Conservation (phyloP, 2,888 invertebrate genomes). For the Euphydryas editha region DNA sequence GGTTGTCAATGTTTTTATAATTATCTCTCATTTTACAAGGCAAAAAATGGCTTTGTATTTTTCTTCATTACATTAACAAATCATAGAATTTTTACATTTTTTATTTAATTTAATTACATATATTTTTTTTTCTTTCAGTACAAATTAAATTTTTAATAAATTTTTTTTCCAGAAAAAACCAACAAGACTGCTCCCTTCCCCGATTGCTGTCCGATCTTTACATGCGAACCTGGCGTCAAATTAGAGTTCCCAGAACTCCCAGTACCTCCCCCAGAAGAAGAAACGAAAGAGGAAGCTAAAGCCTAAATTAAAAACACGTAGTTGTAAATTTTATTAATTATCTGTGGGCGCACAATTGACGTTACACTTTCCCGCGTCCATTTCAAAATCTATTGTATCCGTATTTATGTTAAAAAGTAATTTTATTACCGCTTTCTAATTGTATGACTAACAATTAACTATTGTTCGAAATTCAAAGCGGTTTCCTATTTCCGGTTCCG, state of each 20-base stretch:
- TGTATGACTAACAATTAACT: constrained; percentile 44
- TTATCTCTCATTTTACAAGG: neutral
- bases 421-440: constrained; percentile 45
- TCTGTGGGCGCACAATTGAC: constrained; percentile 21
- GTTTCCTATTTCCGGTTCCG: constrained; percentile 67
- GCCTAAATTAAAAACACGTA: constrained; percentile 58
- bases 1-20: neutral
- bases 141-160: neutral
- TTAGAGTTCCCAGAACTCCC: constrained; percentile 93
- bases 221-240: constrained; percentile 92
- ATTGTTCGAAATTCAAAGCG: constrained; percentile 51
- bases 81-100: too few relatives aligned
- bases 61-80: too few relatives aligned
- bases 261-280: constrained; percentile 70
- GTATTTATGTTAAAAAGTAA: constrained; percentile 4
- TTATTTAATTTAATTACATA: too few relatives aligned
- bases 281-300: constrained; percentile 68
- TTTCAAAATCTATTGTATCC: constrained; percentile 10
- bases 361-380: constrained; percentile 25
- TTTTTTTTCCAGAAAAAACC: constrained; percentile 87
- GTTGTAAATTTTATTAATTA: constrained; percentile 23
- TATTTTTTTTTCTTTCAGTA: too few relatives aligned
- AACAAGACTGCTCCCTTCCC: constrained; percentile 96
- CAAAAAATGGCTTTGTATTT: too few relatives aligned
- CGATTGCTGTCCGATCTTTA: constrained; percentile 92